These are phyloP conservation scores for Urocyon cinereoargenteus DNA, from an alignment of 2,797 vertebrate genomes.

Conservation along the genomic window DNA sequence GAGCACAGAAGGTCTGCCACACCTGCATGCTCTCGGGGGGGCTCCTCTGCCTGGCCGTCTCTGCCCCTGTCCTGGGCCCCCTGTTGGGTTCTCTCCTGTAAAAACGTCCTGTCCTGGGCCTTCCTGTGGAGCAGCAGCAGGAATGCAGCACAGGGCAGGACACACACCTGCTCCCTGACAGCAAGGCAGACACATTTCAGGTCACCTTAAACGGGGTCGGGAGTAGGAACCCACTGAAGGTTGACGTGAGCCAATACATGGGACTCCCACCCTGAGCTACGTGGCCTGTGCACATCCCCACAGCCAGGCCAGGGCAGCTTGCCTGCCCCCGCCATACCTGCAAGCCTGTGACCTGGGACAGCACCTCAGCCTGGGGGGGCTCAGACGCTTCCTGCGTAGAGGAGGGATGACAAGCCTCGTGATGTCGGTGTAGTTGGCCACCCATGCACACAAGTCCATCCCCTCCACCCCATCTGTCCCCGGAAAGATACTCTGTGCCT, in stretches of 20 bases:
- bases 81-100: too few species aligned
- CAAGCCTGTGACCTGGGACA: accelerated
- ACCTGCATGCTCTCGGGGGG: too few species aligned
- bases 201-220: too few species aligned
- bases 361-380: too few species aligned
- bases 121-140: background rate
- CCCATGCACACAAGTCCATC: accelerated
- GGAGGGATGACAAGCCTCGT: accelerated
- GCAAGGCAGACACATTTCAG: accelerated
- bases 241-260: accelerated
- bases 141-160: too few species aligned
- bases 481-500: accelerated
- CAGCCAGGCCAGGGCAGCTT: accelerated
- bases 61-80: too few species aligned
- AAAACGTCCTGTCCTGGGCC: too few species aligned
- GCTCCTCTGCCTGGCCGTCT: too few species aligned
- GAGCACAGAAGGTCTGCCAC: background rate
- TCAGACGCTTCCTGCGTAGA: background rate
- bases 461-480: accelerated
- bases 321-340: too few species aligned
- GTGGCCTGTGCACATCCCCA: too few species aligned
- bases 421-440: accelerated
- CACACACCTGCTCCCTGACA: accelerated
- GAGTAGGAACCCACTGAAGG: too few species aligned
- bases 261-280: too few species aligned